Conservation (phyloP, 2,888 invertebrate species). For the Cryptus viduatorius region DNA sequence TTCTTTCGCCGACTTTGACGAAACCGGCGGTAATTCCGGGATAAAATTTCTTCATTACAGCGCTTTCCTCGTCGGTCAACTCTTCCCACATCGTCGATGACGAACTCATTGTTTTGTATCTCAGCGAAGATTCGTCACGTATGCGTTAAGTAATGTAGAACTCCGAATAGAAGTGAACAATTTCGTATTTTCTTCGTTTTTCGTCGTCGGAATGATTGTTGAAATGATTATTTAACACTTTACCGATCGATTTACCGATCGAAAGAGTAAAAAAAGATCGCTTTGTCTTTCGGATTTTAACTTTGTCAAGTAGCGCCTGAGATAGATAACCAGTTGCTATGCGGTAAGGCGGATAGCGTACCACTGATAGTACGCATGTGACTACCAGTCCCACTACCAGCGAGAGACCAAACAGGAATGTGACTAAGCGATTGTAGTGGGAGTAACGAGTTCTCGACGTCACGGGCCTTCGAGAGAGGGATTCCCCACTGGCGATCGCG, state of each 20-base stretch:
- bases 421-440: not conserved
- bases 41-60: not conserved
- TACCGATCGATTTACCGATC: no score
- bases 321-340: conserved; percentile 2
- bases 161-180: not conserved
- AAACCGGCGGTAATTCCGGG: not conserved
- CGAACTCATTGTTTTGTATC: not conserved
- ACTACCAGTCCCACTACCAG: not conserved
- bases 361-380: not conserved
- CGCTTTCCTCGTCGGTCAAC: conserved; percentile 1
- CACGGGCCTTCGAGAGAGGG: not conserved
- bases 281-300: not conserved
- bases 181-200: not conserved
- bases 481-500: not conserved
- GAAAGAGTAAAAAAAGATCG: not conserved
- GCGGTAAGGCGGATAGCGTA: not conserved
- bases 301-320: not conserved
- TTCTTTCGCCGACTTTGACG: conserved; percentile 76
- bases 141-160: not conserved
- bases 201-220: not conserved
- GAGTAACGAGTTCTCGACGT: not conserved
- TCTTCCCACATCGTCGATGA: not conserved
- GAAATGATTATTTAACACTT: not conserved
- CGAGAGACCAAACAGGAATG: not conserved
- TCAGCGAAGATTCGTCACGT: not conserved